Conservation (phyloP, 2,113 vertebrate genomes). For the Scomber scombrus region DNA sequence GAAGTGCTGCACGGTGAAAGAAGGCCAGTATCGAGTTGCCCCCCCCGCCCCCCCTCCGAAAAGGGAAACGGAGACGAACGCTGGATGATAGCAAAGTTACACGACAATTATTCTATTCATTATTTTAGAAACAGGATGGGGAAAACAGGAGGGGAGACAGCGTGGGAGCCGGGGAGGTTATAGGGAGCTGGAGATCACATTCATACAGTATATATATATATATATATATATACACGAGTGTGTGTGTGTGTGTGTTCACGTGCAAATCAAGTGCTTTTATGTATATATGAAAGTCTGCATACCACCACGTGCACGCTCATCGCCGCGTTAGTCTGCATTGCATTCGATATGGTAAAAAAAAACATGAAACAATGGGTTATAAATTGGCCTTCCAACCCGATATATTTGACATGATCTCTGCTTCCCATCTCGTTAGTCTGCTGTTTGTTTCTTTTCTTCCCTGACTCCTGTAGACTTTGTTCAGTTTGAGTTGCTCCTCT, state of each 20-base stretch:
- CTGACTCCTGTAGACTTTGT: slow-evolving; percentile 83
- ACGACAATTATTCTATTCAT: slow-evolving; percentile 86
- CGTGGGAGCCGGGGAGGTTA: slow-evolving; percentile 70
- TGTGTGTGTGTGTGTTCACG: background rate
- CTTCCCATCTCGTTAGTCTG: slow-evolving; percentile 83
- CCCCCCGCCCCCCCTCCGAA: slow-evolving; percentile 25
- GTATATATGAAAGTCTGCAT: slow-evolving; percentile 38
- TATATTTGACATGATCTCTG: slow-evolving; percentile 81
- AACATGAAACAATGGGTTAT: slow-evolving; percentile 80
- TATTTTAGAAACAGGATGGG: slow-evolving; percentile 71
- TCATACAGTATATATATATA: slow-evolving; percentile 37
- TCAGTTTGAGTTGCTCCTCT: slow-evolving; percentile 84
- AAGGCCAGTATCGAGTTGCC: slow-evolving; percentile 77
- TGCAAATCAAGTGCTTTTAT: slow-evolving; percentile 66
- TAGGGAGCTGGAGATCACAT: slow-evolving; percentile 66
- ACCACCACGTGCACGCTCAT: slow-evolving; percentile 11
- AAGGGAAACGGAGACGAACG: slow-evolving; percentile 76
- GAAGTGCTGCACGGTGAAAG: slow-evolving; percentile 75
- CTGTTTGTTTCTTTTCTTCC: slow-evolving; percentile 84
- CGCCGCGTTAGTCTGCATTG: slow-evolving; percentile 21
- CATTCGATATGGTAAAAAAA: slow-evolving; percentile 55
- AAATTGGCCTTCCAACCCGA: slow-evolving; percentile 84
- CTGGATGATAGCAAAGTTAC: slow-evolving; percentile 80
- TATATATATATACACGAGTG: no score
- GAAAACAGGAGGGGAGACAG: slow-evolving; percentile 54